Conservation (phyloP, 2,113 vertebrate species). For the Morone chrysops region DNA sequence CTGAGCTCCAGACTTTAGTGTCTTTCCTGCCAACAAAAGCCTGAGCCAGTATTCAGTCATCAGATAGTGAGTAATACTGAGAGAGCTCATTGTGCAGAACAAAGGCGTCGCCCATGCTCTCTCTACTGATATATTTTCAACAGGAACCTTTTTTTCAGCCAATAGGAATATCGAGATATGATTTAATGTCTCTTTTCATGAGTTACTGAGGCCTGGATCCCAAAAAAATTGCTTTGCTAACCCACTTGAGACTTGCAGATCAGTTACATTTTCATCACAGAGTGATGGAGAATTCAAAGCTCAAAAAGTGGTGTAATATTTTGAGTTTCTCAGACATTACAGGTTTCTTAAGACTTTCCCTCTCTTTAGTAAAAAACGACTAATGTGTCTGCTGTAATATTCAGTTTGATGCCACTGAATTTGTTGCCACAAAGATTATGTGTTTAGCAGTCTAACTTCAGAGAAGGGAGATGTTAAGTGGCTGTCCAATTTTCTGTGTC, state of each 20-base stretch:
- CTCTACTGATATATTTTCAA: conserved; percentile 37
- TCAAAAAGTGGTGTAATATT: neutral
- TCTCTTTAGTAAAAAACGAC: neutral
- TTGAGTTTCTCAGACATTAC: neutral
- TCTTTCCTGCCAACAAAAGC: conserved; percentile 50
- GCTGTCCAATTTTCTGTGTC: conserved; percentile 46
- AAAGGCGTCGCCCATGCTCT: conserved; percentile 25
- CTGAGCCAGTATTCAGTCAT: conserved; percentile 38
- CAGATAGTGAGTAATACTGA: conserved; percentile 42
- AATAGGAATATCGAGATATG: conserved; percentile 14
- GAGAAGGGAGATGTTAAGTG: conserved; percentile 58
- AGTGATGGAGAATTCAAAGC: neutral
- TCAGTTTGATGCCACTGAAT: conserved; percentile 3
- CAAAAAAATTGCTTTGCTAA: neutral
- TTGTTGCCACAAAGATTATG: conserved; percentile 17
- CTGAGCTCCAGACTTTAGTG: neutral
- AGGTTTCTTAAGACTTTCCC: conserved; percentile 1
- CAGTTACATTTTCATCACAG: conserved; percentile 4
- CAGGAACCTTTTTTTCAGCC: conserved; percentile 15
- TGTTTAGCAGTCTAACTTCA: conserved; percentile 32
- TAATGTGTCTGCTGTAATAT: conserved; percentile 8
- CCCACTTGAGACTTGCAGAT: conserved; percentile 6
- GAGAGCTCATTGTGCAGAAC: conserved; percentile 57
- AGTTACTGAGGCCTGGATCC: neutral
- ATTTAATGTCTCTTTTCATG: conserved; percentile 25